Conservation (phyloP, 2,888 invertebrate genomes). For the Spisula solida region DNA sequence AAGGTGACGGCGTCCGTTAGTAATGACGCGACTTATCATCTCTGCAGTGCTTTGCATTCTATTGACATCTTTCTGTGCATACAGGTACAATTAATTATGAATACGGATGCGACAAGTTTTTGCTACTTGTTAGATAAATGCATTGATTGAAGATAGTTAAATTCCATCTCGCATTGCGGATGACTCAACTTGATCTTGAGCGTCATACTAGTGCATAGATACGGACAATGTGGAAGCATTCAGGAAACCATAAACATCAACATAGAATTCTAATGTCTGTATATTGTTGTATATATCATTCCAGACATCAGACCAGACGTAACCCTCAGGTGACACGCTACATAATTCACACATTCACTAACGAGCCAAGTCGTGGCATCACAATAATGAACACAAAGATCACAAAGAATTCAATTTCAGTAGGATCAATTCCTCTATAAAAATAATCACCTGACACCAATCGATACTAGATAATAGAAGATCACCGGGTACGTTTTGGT, state of each 20-base stretch:
- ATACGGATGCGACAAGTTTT: not conserved
- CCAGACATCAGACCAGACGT: not conserved
- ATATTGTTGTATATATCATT: not conserved
- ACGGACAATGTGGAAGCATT: not conserved
- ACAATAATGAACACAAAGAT: not conserved
- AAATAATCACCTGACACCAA: constrained; percentile 12
- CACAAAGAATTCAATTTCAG: not conserved
- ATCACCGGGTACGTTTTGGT: constrained; percentile 6
- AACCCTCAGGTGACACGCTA: not conserved
- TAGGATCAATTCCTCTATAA: not conserved
- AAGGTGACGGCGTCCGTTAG: not conserved
- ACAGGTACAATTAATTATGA: constrained; percentile 2
- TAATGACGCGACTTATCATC: not conserved
- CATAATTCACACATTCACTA: not conserved
- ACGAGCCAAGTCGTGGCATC: not conserved
- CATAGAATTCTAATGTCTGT: not conserved
- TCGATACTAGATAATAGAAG: not conserved
- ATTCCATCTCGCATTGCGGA: not conserved
- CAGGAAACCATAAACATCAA: not conserved
- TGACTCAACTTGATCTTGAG: constrained; percentile 8
- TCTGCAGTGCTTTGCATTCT: not conserved
- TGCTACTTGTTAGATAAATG: not conserved
- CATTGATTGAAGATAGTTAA: not conserved
- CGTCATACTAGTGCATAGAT: constrained; percentile 18
- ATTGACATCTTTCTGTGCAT: not conserved